Percentiles rank a stretch among this genome's conserved stretches.
Conservation (phyloP, 1,140 invertebrate genomes). For the Drosophila gunungcola region DNA sequence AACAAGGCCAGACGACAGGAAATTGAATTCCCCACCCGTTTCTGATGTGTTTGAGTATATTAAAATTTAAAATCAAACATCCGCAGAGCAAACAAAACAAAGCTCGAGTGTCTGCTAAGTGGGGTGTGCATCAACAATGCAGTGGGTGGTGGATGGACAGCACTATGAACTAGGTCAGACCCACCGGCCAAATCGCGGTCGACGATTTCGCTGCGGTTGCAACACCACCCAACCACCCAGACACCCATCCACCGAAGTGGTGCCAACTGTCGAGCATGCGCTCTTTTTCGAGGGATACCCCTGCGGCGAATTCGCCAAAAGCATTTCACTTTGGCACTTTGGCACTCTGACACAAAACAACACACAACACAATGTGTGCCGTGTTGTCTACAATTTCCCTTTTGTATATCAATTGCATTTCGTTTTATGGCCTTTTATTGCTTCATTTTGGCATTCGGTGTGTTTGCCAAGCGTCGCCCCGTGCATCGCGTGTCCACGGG, state of each 20-base stretch:
- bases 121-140: constrained; percentile 27
- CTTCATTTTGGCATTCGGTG: constrained; percentile 50
- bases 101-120: neutral
- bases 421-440: constrained; percentile 60
- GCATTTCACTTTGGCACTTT: constrained; percentile 33
- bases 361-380: constrained; percentile 20
- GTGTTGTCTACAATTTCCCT: constrained; percentile 65
- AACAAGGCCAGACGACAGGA: constrained; percentile 22
- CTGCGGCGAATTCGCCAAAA: constrained; percentile 60
- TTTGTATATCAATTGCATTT: constrained; percentile 81
- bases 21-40: constrained; percentile 21
- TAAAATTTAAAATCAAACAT: constrained; percentile 62
- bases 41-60: constrained; percentile 19
- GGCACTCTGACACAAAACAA: constrained; percentile 28
- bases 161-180: constrained; percentile 68
- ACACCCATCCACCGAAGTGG: neutral
- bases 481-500: constrained; percentile 33
- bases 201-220: constrained; percentile 52
- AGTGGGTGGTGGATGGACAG: constrained; percentile 4
- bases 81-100: constrained; percentile 35
- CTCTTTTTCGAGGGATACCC: constrained; percentile 27
- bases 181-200: constrained; percentile 36
- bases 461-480: constrained; percentile 13
- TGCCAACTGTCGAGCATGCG: constrained; percentile 61
- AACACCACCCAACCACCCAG: neutral